These are phyloP conservation scores for Mus minutoides DNA, from an alignment of 2,797 vertebrate species.

Conservation along the genomic window DNA sequence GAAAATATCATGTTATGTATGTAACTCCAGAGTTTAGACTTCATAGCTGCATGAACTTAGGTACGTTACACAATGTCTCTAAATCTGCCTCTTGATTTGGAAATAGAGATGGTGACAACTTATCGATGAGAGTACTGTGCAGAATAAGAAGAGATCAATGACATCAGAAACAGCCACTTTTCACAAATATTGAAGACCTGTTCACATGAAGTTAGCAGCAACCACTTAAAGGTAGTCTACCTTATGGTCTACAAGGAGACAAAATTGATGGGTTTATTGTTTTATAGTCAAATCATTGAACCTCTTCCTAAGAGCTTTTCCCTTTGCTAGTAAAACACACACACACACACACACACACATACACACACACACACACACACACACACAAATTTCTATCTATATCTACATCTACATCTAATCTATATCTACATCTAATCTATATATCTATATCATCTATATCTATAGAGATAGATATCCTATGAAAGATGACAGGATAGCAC, in stretches of 20 bases:
- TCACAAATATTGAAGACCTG: background rate
- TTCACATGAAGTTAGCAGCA: background rate
- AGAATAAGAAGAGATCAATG: background rate
- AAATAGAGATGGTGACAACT: accelerated
- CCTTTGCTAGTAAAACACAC: background rate
- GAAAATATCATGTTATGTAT: background rate
- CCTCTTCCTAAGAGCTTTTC: background rate
- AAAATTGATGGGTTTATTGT: slow-evolving; percentile 4
- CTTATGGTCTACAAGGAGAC: background rate
- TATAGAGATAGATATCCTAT: background rate
- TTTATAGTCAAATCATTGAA: background rate
- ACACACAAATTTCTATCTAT: too few species aligned
- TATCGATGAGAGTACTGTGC: background rate
- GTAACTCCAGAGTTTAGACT: background rate
- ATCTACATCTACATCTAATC: too few species aligned
- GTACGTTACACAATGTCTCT: background rate
- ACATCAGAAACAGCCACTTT: background rate
- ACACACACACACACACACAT: too few species aligned
- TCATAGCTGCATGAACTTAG: background rate
- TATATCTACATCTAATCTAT: too few species aligned
- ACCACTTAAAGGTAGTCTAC: background rate
- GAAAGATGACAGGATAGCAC: background rate
- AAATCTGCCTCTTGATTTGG: background rate
- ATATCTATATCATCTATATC: too few species aligned
- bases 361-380: background rate